These are phyloP conservation scores for Cossypha polioptera DNA, from an alignment of 2,797 vertebrate genomes.

Conservation along the genomic window DNA sequence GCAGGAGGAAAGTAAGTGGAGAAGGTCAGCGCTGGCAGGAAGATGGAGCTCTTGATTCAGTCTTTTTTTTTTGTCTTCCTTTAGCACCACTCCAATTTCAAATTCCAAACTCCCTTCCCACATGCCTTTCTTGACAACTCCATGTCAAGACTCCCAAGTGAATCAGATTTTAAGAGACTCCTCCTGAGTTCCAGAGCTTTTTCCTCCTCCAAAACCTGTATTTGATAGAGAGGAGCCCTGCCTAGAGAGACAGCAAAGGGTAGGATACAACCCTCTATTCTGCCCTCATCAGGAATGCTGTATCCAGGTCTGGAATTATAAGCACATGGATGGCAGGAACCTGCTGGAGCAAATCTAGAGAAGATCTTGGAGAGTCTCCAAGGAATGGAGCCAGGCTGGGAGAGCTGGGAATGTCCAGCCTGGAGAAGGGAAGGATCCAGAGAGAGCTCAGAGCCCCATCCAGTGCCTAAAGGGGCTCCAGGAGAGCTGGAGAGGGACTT, in stretches of 20 bases:
- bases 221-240: neutral
- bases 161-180: neutral
- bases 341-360: accelerated
- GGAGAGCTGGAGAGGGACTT: neutral
- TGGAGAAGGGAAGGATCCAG: neutral
- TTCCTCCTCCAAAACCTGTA: neutral
- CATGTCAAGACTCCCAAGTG: accelerated
- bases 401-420: neutral
- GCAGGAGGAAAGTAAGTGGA: neutral
- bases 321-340: neutral
- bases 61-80: neutral
- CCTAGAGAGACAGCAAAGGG: neutral
- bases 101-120: neutral
- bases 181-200: neutral
- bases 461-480: neutral
- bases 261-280: neutral
- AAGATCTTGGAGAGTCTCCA: neutral
- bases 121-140: neutral
- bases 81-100: neutral
- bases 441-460: accelerated
- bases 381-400: neutral
- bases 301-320: neutral
- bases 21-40: neutral
- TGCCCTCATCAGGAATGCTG: neutral
- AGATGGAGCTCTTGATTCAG: neutral